Evolutionary conservation across 2,888 invertebrate genomes (phyloP).

Genomic region (Agonopterix arenella): DNA sequence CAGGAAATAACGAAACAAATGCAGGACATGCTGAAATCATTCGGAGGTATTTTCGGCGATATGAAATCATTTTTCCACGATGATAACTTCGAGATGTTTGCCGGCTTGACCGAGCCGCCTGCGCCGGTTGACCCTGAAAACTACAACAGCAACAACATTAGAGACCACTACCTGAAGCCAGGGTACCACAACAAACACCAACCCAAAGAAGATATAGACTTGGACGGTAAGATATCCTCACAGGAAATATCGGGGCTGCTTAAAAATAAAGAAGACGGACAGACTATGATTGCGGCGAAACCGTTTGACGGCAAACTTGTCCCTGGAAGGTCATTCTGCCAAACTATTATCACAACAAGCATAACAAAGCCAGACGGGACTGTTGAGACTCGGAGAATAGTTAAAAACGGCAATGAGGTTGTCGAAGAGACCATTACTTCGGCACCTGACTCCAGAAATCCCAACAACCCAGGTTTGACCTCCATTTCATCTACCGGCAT

Average conservation of each 20-base stretch:
- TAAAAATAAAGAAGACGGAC: slow-evolving; percentile 40
- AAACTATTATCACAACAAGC: slow-evolving; percentile 65
- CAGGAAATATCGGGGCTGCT: slow-evolving; percentile 60
- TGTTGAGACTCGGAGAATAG: slow-evolving; percentile 54
- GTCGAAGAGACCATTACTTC: slow-evolving; percentile 53
- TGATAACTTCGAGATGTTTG: slow-evolving; percentile 26
- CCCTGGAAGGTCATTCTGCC: slow-evolving; percentile 55
- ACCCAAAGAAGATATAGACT: slow-evolving; percentile 50
- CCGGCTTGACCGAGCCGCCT: slow-evolving; percentile 15
- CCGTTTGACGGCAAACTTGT: slow-evolving; percentile 47
- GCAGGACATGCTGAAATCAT: slow-evolving; percentile 54
- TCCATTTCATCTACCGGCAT: slow-evolving; percentile 32
- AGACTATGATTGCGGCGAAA: slow-evolving; percentile 13
- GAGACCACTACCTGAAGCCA: slow-evolving; percentile 65
- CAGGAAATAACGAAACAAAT: slow-evolving; percentile 51
- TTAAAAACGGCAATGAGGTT: slow-evolving; percentile 59
- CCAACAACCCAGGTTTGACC: slow-evolving; percentile 34
- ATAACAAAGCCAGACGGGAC: slow-evolving; percentile 61
- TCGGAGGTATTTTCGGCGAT: slow-evolving; percentile 55
- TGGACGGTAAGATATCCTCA: slow-evolving; percentile 64
- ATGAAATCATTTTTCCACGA: slow-evolving; percentile 47
- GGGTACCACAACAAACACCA: slow-evolving; percentile 43
- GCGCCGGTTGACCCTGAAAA: slow-evolving; percentile 26
- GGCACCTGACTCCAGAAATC: slow-evolving; percentile 25
- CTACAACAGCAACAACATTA: slow-evolving; percentile 38